Conservation (phyloP, 2,888 invertebrate species). For the Quadroppia sp. region DNA sequence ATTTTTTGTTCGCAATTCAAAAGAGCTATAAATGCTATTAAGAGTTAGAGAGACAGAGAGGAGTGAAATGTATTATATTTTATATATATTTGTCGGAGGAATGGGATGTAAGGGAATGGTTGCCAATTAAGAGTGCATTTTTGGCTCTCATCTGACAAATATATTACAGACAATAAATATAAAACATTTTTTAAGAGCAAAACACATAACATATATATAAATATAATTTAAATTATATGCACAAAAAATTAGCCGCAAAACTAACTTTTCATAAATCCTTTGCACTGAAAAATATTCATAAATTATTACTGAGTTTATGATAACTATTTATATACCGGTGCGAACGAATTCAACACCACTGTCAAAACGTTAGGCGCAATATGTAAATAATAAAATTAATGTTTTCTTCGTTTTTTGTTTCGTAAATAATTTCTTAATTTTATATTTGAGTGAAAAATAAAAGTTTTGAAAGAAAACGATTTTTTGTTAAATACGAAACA, state of each 20-base stretch:
- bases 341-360: too few relatives aligned
- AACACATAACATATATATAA: background rate
- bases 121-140: slow-evolving; percentile 29
- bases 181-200: background rate
- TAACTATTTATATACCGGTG: background rate
- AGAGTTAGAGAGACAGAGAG: background rate
- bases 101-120: slow-evolving; percentile 11
- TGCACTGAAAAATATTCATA: background rate
- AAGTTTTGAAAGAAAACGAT: background rate
- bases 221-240: slow-evolving; percentile 12
- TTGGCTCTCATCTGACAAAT: slow-evolving; percentile 9
- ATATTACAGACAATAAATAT: background rate
- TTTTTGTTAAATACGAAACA: background rate
- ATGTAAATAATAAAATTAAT: too few relatives aligned
- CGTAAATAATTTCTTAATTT: too few relatives aligned
- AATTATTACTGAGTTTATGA: background rate
- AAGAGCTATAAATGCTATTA: background rate
- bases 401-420: too few relatives aligned
- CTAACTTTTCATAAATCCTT: slow-evolving; percentile 3
- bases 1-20: background rate
- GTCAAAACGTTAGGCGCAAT: too few relatives aligned
- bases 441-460: background rate
- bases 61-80: slow-evolving; percentile 19
- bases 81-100: background rate
- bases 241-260: slow-evolving; percentile 15